Evolutionary conservation across 2,113 vertebrate species (phyloP), one percentile per base, ranked within the genome.

Genomic region (Chascanopsetta lugubris): DNA sequence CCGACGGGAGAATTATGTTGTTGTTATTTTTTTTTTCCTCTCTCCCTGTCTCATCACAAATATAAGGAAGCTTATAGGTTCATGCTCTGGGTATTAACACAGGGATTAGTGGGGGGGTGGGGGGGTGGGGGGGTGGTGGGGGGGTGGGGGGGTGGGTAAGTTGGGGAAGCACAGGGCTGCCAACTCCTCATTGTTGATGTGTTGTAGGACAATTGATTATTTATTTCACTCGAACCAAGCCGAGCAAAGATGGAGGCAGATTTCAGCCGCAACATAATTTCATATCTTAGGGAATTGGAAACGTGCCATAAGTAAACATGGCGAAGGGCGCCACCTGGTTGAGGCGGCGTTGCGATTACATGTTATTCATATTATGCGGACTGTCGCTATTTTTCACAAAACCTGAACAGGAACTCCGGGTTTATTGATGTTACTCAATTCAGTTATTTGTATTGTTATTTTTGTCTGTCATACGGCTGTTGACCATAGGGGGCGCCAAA

Each of bases 41-140:
- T 11, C 40, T 43, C 3, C 13, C 27, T 2, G 15, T 6, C 18
- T 43, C 5, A 17, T 54, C 56, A 68, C 69, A 76, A 84, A 84
- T 70, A 83, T 74, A 71, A 82, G 79, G 75, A 75, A 85, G 84
- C 84, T 87, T 86, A 87, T 54, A 72, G 82, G 87, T 90, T 89
- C 85, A 89, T 84, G 85, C 64, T 65, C 78, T 65, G 75, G 69
- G 79, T 88, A 78, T 86, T 84, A 87, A 84, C 74, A 77, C 80
- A 59, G 78, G 86, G 88, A 90, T 90, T 88, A 90, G 80, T 2
- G 9, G 29, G 9, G 43, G 62, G 62, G 63, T 73, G 76, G 67
- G 69, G 82, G 6, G 49, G 72, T 69, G n/a, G n/a, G 78, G 86
- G 88, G 88, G 88, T 88, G 88, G 80, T 2, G 9, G 29, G 9